phyloP scores from a whole-genome alignment of 2,797 vertebrate species.

The Tinamus major region DNA sequence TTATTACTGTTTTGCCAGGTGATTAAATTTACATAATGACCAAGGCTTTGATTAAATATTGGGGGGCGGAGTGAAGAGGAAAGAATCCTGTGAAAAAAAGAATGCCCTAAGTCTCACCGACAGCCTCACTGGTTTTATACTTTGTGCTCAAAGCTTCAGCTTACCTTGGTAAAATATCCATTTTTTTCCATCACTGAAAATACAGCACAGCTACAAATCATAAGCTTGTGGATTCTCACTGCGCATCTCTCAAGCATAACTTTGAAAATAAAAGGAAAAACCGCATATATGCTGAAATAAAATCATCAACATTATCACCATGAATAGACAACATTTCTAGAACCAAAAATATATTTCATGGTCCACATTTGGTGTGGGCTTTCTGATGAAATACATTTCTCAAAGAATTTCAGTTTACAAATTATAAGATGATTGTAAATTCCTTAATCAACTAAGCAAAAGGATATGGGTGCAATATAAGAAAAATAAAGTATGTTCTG shows the following conservation, averaged over 20 bases:
- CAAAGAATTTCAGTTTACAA: background rate
- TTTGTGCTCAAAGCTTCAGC: conserved; percentile 23
- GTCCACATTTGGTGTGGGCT: background rate
- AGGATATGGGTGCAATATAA: background rate
- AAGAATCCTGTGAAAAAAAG: conserved; percentile 26
- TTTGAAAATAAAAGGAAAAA: conserved; percentile 51
- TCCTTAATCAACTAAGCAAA: background rate
- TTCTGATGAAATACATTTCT: background rate
- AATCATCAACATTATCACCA: background rate
- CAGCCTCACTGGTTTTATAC: background rate
- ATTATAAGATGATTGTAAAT: background rate
- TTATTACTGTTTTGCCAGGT: conserved; percentile 55
- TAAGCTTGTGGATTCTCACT: background rate
- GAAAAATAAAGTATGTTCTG: background rate
- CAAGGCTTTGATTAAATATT: conserved; percentile 66
- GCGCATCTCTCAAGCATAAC: background rate
- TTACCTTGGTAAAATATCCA: conserved; percentile 22
- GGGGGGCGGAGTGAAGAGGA: background rate
- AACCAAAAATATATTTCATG: background rate
- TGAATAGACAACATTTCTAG: background rate
- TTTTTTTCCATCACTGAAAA: conserved; percentile 32
- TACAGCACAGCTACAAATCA: conserved; percentile 3
- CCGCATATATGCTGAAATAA: background rate
- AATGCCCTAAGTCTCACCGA: background rate
- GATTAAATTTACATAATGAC: conserved; percentile 67